phyloP scores from a whole-genome alignment of 2,888 invertebrate species.

The Megaustenia siamemsis region DNA sequence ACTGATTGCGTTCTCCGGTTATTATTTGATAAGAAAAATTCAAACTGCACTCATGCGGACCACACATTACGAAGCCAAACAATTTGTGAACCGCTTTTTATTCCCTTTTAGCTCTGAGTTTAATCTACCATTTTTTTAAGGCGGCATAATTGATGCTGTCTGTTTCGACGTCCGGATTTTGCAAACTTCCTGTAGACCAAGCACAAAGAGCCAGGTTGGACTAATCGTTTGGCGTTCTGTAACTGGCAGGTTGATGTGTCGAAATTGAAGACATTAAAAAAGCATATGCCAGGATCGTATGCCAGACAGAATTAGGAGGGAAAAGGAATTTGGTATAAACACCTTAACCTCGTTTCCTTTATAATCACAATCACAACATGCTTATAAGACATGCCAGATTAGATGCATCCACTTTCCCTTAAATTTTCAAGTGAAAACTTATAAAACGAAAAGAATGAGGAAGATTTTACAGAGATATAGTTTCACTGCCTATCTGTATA shows the following conservation, averaged over 20 bases:
- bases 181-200: conserved; percentile 21
- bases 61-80: neutral
- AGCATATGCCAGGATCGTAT: conserved; percentile 34
- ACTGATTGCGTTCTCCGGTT: no score
- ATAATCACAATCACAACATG: neutral
- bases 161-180: conserved; percentile 27
- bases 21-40: neutral
- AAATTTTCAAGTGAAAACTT: neutral
- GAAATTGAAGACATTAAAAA: conserved; percentile 16
- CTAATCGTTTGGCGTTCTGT: conserved; percentile 25
- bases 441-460: neutral
- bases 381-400: neutral
- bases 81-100: neutral
- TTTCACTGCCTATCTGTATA: neutral
- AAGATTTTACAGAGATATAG: neutral
- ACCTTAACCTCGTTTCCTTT: neutral
- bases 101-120: neutral
- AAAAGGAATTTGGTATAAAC: neutral
- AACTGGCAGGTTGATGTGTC: conserved; percentile 25
- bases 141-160: neutral
- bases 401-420: neutral
- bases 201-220: conserved; percentile 31
- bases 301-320: neutral
- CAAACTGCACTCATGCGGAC: neutral
- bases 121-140: neutral